These are phyloP conservation scores for Torymus tubicola DNA, from an alignment of 2,888 invertebrate species.

Conservation along the genomic window DNA sequence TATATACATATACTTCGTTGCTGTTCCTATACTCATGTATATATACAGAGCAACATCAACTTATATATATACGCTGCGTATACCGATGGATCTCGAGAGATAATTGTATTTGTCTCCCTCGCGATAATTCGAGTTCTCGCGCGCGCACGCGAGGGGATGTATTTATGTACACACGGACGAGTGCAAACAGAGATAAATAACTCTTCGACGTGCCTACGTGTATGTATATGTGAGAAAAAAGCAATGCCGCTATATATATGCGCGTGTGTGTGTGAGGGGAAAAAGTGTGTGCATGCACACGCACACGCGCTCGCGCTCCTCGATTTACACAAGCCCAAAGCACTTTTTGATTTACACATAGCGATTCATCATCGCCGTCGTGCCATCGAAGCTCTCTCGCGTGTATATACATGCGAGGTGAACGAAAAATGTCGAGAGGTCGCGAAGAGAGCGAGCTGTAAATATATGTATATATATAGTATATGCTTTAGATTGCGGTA, in stretches of 20 bases:
- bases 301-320: slow-evolving; percentile 5
- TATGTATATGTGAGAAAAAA: too few relatives aligned
- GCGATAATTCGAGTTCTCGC: background rate
- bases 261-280: too few relatives aligned
- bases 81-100: background rate
- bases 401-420: too few relatives aligned
- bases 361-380: slow-evolving; percentile 20
- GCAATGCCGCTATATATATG: too few relatives aligned
- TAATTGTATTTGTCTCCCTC: slow-evolving; percentile 39
- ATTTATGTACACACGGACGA: background rate
- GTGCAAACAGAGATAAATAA: slow-evolving; percentile 16
- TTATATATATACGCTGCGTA: too few relatives aligned
- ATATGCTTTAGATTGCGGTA: too few relatives aligned
- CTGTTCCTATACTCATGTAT: too few relatives aligned
- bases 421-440: too few relatives aligned
- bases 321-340: slow-evolving; percentile 41
- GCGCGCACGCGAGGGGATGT: background rate
- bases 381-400: too few relatives aligned
- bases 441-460: background rate
- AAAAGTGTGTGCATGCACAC: too few relatives aligned
- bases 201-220: slow-evolving; percentile 1
- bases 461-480: slow-evolving; percentile 6
- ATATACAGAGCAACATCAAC: too few relatives aligned
- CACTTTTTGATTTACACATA: slow-evolving; percentile 35
- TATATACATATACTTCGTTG: too few relatives aligned